These are phyloP conservation scores for Amblyornis subalaris DNA, from an alignment of 2,113 vertebrate species.

Conservation along the genomic window DNA sequence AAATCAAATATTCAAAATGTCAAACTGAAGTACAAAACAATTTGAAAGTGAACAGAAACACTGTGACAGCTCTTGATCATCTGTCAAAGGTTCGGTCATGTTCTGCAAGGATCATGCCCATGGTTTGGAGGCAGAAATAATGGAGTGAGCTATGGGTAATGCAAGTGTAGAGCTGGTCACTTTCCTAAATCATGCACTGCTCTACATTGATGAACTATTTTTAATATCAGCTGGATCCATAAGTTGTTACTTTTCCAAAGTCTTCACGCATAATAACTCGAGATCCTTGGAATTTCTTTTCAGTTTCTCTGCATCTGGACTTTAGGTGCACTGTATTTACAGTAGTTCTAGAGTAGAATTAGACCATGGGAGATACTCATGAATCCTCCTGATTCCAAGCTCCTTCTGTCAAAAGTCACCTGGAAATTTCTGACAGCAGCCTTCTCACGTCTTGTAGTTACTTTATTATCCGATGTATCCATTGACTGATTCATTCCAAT, in stretches of 20 bases:
- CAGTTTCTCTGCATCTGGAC: background rate
- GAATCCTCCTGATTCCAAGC: background rate
- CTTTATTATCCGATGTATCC: background rate
- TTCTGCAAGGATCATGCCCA: background rate
- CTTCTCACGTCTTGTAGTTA: background rate
- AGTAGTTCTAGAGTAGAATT: background rate
- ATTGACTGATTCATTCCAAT: background rate
- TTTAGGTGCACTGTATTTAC: background rate
- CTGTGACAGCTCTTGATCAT: background rate
- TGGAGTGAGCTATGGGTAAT: background rate
- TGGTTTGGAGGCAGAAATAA: background rate
- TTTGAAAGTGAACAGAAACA: background rate
- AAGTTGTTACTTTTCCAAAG: background rate
- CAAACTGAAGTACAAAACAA: background rate
- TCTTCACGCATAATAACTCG: background rate
- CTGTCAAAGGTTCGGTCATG: background rate
- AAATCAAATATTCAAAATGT: background rate
- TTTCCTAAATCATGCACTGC: rapidly evolving
- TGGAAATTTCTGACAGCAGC: background rate
- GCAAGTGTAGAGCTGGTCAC: background rate
- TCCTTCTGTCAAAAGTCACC: background rate
- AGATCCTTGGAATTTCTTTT: background rate
- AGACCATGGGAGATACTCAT: background rate
- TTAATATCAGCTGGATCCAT: background rate
- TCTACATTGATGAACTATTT: background rate